Evolutionary conservation across 2,113 vertebrate genomes (phyloP), one percentile per base, ranked within the genome.

Genomic region (Chamaetylas fuelleborni): DNA sequence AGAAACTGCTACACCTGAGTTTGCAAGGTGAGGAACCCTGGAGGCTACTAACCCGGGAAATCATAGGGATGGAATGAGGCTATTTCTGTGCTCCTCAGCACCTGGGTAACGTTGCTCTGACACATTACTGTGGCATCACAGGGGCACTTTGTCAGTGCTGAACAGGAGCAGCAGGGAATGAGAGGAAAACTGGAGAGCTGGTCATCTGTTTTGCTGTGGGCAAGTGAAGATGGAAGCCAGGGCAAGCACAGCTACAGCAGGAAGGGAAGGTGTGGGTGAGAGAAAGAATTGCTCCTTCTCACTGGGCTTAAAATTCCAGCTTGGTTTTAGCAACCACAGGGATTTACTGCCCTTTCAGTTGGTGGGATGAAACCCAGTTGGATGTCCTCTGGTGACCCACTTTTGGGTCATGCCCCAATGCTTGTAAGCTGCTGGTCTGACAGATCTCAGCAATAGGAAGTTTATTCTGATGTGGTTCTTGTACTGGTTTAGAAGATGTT

Each of bases 381-480:
- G 86, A 69, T 94, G 95, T 96, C 96, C 95, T 97, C 91, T 93
- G 72, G 94, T 92, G 94, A 97, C 94, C 96, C 92, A 95, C 23
- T 88, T 93, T 93, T 90, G 93, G 97, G 95, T 96, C 95, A 86
- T 92, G 88, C 84, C 92, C 95, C 89, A 90, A 0, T 65, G 50
- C 85, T 92, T 92, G 80, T 92, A 90, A 96, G 60, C 64, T 76
- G 18, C 58, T 88, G 72, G 88, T 90, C 93, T 95, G 90, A 96
- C 86, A 96, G 92, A 97, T 94, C 81, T 96, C 85, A 89, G 95
- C 51, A 87, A 93, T 80, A 94, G 96, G 96, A 97, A 96, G 95
- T 97, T 97, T 97, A 96, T 96, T 96, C 91, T 97, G 87, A 97
- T 96, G 94, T 97, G 96, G 93, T 97, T 96, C 89, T 95, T 91